Evolutionary conservation across 1,140 invertebrate genomes (phyloP).

Genomic region (Harlomillsia oculata): DNA sequence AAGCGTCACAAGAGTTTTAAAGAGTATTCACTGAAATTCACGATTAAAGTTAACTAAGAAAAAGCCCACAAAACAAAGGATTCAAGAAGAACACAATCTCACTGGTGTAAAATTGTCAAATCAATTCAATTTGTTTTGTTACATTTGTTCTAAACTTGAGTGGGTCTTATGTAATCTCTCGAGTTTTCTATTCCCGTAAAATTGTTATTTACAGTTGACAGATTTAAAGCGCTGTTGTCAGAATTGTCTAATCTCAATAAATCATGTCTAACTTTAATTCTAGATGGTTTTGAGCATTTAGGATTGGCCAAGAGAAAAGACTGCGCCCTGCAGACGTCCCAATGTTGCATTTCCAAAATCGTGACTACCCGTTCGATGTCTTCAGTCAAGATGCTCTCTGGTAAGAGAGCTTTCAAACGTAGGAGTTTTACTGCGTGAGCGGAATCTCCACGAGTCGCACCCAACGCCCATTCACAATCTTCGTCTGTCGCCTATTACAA

Average conservation of each 20-base stretch:
- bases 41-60: no score
- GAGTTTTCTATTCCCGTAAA: neutral
- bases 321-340: constrained; percentile 27
- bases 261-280: neutral
- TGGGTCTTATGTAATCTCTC: constrained; percentile 7
- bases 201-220: neutral
- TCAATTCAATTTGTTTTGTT: no score
- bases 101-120: no score
- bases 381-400: constrained; percentile 16
- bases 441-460: constrained; percentile 20
- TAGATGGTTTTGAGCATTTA: constrained; percentile 1
- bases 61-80: no score
- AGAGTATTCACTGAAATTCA: no score
- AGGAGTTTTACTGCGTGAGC: constrained; percentile 31
- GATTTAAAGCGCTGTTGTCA: neutral
- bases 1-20: no score
- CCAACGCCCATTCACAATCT: constrained; percentile 27
- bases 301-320: constrained; percentile 21
- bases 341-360: constrained; percentile 31
- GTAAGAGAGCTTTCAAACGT: constrained; percentile 26
- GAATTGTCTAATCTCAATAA: constrained; percentile 4
- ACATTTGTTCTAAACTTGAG: neutral
- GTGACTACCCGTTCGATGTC: constrained; percentile 18
- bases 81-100: no score
- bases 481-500: constrained; percentile 24